These are phyloP conservation scores for Oreochromis tanganicae DNA, from an alignment of 2,113 vertebrate species.

Conservation along the genomic window DNA sequence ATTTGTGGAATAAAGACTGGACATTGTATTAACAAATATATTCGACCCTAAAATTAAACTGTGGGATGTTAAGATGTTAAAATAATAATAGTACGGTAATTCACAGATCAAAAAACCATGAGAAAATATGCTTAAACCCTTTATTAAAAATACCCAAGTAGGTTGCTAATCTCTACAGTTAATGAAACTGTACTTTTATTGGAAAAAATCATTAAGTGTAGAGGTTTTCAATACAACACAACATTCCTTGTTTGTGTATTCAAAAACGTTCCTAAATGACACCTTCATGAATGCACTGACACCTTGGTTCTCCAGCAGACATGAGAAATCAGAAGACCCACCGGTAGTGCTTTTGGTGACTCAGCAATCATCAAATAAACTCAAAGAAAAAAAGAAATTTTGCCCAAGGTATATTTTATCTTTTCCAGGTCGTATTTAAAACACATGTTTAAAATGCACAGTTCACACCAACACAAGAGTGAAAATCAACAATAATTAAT, in stretches of 20 bases:
- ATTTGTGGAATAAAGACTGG: not conserved
- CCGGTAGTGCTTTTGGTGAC: not conserved
- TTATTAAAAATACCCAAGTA: not conserved
- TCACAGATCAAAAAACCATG: slow-evolving; percentile 23
- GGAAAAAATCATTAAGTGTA: not conserved
- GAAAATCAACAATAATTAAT: slow-evolving; percentile 49
- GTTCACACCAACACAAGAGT: slow-evolving; percentile 56
- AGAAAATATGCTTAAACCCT: slow-evolving; percentile 15
- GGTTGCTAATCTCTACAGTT: not conserved
- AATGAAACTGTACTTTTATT: not conserved
- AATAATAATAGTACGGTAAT: slow-evolving; percentile 10
- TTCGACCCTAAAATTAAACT: not conserved
- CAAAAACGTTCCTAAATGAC: not conserved
- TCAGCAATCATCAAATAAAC: slow-evolving; percentile 10
- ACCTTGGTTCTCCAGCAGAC: not conserved
- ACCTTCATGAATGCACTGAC: not conserved
- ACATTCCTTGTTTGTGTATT: not conserved
- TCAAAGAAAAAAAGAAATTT: slow-evolving; percentile 32
- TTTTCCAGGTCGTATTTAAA: slow-evolving; percentile 46
- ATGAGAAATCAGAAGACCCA: not conserved
- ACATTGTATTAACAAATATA: slow-evolving; percentile 16
- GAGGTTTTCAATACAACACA: slow-evolving; percentile 29
- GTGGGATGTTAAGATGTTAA: not conserved
- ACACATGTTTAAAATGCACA: slow-evolving; percentile 57
- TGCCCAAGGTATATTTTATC: slow-evolving; percentile 55